These are phyloP conservation scores for Ganaspis sp. DNA, from an alignment of 1,140 invertebrate species.

Conservation along the genomic window DNA sequence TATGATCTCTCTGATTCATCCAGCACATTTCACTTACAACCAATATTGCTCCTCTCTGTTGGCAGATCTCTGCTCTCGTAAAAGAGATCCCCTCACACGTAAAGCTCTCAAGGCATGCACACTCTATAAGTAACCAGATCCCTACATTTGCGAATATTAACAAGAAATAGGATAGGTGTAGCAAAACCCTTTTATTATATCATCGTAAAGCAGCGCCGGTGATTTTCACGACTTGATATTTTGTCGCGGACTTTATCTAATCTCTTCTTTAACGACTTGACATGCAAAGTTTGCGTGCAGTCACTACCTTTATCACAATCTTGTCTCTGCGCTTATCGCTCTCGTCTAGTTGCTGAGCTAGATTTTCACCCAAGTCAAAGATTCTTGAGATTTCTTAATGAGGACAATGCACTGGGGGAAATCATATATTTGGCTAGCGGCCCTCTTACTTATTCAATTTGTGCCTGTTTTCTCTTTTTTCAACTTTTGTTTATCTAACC, in stretches of 20 bases:
- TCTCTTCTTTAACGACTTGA: conserved; percentile 3
- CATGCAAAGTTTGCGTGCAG: neutral
- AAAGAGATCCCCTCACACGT: neutral
- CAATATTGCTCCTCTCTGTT: neutral
- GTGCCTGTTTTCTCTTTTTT: conserved; percentile 6
- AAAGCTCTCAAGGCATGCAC: too few relatives aligned
- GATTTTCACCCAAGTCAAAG: neutral
- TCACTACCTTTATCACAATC: neutral
- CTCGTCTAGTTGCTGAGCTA: neutral
- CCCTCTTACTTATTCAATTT: conserved; percentile 16
- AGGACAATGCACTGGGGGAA: neutral
- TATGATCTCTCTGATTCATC: neutral
- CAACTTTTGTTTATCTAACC: conserved; percentile 6
- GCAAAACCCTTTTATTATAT: conserved; percentile 12
- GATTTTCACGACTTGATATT: conserved; percentile 7
- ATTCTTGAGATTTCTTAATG: conserved; percentile 19
- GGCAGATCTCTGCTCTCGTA: neutral
- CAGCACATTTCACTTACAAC: neutral
- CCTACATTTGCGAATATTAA: neutral
- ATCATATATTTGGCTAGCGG: conserved; percentile 8
- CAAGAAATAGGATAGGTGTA: neutral
- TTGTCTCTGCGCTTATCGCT: neutral
- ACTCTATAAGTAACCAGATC: neutral
- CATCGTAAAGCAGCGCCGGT: neutral
- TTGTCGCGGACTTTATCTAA: neutral